phyloP scores from a whole-genome alignment of 2,888 invertebrate species.

The Entomobrya proxima region DNA sequence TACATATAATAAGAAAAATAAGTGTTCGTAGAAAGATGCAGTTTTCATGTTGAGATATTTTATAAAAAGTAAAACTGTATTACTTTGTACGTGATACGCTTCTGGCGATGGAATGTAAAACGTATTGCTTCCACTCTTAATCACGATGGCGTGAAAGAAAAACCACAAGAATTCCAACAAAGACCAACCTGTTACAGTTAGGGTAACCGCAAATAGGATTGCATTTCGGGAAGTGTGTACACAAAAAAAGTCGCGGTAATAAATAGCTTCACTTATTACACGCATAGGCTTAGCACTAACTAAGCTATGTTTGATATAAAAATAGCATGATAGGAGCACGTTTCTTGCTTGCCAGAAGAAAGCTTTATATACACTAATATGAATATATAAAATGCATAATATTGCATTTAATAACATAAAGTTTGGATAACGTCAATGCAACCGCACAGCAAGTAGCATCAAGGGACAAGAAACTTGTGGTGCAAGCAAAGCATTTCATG shows the following conservation, averaged over 20 bases:
- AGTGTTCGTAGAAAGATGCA: neutral
- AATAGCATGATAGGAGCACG: neutral
- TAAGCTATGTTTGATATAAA: neutral
- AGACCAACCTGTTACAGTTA: slow-evolving; percentile 66
- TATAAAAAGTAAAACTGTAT: neutral
- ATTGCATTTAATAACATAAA: neutral
- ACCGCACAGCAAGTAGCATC: neutral
- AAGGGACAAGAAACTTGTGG: slow-evolving; percentile 41
- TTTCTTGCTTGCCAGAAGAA: neutral
- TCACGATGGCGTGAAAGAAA: slow-evolving; percentile 59
- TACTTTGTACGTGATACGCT: neutral
- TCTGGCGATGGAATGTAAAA: neutral
- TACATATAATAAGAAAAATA: too few relatives aligned
- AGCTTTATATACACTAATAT: neutral
- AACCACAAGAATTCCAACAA: slow-evolving; percentile 62
- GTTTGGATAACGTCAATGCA: neutral
- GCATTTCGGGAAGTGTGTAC: slow-evolving; percentile 57
- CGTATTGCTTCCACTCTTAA: neutral
- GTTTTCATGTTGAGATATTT: neutral
- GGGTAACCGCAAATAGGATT: slow-evolving; percentile 62
- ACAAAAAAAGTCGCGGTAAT: slow-evolving; percentile 33
- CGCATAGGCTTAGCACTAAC: neutral
- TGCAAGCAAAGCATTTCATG: slow-evolving; percentile 29
- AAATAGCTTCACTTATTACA: slow-evolving; percentile 32
- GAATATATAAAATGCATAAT: neutral